Percentiles rank a stretch among this genome's conserved stretches.
phyloP scores from a whole-genome alignment of 1,140 invertebrate species.

The Caenorhabditis tropicalis region DNA sequence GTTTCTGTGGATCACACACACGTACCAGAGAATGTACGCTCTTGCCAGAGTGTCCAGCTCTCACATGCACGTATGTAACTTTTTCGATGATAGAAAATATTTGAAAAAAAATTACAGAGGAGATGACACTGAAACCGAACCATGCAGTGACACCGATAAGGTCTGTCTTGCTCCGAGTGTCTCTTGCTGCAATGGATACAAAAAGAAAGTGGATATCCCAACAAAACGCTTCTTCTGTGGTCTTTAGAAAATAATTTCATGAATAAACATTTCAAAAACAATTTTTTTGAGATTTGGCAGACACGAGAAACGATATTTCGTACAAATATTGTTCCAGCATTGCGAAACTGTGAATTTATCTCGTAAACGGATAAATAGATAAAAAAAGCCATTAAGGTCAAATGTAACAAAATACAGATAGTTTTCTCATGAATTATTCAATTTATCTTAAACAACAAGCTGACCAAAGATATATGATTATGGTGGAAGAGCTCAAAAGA shows the following conservation, averaged over 20 bases:
- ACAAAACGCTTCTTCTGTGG: constrained; percentile 7
- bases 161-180: constrained; percentile 11
- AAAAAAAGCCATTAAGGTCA: too few species aligned
- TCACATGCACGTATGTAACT: background rate
- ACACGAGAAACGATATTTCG: too few species aligned
- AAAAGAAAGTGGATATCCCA: constrained; percentile 14
- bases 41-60: background rate
- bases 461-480: too few species aligned
- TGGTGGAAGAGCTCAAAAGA: too few species aligned
- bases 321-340: too few species aligned
- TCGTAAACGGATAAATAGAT: too few species aligned
- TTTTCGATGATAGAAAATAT: too few species aligned
- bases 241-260: background rate
- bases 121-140: background rate
- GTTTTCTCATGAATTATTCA: too few species aligned
- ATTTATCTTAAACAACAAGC: too few species aligned
- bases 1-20: constrained; percentile 10
- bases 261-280: background rate
- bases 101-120: background rate
- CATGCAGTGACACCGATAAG: constrained; percentile 39
- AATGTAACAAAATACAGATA: too few species aligned
- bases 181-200: constrained; percentile 15
- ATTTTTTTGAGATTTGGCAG: background rate
- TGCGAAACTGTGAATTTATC: background rate
- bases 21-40: constrained; percentile 14